Conservation (phyloP, 1,140 invertebrate genomes). For the Lineus longissimus region DNA sequence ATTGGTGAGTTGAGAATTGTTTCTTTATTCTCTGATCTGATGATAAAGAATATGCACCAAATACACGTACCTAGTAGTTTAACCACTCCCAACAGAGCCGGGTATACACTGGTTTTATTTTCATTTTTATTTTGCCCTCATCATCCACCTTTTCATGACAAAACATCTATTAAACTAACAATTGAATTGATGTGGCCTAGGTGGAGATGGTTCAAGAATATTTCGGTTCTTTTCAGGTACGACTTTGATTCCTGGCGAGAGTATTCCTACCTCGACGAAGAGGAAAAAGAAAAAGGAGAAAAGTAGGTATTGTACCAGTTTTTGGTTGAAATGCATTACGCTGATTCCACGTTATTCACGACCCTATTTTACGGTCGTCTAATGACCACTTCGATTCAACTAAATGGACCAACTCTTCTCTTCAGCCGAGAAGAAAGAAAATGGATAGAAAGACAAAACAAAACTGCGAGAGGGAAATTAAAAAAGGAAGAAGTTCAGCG, state of each 20-base stretch:
- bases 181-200: neutral
- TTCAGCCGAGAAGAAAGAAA: constrained; percentile 80
- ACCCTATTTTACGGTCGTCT: too few relatives aligned
- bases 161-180: neutral
- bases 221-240: constrained; percentile 75
- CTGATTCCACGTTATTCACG: too few relatives aligned
- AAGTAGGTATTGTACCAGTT: too few relatives aligned
- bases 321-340: too few relatives aligned
- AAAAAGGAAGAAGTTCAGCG: constrained; percentile 96
- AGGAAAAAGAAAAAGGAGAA: constrained; percentile 95
- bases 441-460: constrained; percentile 98
- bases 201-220: neutral
- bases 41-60: neutral
- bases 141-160: neutral
- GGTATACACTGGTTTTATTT: too few relatives aligned
- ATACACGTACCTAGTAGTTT: too few relatives aligned
- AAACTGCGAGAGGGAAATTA: constrained; percentile 78
- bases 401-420: too few relatives aligned
- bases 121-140: too few relatives aligned
- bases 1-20: constrained; percentile 52
- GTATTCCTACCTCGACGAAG: constrained; percentile 98
- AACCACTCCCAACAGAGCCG: too few relatives aligned
- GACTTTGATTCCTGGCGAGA: constrained; percentile 98
- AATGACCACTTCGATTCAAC: too few relatives aligned
- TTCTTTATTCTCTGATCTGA: neutral